Evolutionary conservation across 2,888 invertebrate genomes (phyloP).

Genomic region (Lithophane ornitopus): DNA sequence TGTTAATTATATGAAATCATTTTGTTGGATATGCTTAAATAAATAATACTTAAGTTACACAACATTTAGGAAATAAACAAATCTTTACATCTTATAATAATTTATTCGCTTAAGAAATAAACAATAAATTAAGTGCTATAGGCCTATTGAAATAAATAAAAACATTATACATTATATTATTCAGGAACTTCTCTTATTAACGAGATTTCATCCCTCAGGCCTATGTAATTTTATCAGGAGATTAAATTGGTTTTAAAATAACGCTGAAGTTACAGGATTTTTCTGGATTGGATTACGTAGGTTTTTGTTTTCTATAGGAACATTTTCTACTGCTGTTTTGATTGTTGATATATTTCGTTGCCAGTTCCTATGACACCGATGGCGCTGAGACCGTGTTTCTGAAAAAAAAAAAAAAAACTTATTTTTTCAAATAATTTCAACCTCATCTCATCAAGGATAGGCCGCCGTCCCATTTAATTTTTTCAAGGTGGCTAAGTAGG

Average conservation of each 20-base stretch:
- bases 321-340: slow-evolving; percentile 21
- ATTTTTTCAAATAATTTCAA: neutral
- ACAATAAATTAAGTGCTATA: neutral
- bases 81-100: neutral
- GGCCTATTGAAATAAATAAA: neutral
- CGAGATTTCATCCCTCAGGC: neutral
- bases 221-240: neutral
- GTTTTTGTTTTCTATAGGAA: neutral
- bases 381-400: slow-evolving; percentile 65
- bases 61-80: neutral
- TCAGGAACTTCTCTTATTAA: neutral
- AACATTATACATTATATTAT: neutral
- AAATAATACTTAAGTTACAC: neutral
- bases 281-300: neutral
- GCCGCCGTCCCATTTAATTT: no score
- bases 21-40: neutral
- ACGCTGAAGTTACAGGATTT: neutral
- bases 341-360: slow-evolving; percentile 68
- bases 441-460: no score
- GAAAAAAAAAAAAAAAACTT: neutral
- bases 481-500: neutral
- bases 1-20: neutral
- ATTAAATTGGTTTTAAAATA: neutral
- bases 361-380: slow-evolving; percentile 67
- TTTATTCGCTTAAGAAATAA: neutral